Conservation (phyloP, 2,113 vertebrate genomes). For the Orthonyx spaldingii region DNA sequence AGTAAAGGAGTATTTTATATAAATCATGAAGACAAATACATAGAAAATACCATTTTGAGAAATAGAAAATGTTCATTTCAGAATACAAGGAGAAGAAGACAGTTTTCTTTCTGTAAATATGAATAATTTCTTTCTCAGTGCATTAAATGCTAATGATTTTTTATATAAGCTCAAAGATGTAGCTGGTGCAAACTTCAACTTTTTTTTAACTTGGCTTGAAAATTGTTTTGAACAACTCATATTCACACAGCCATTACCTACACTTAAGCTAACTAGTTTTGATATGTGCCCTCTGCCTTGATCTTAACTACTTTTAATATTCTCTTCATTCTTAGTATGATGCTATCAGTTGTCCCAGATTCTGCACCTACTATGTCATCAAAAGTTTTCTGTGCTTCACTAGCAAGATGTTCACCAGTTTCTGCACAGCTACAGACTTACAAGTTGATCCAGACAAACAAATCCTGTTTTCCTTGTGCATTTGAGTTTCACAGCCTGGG, state of each 20-base stretch:
- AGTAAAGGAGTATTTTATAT: background rate
- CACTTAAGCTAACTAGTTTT: background rate
- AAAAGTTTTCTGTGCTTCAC: background rate
- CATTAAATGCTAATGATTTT: background rate
- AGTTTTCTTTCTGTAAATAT: background rate
- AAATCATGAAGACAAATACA: background rate
- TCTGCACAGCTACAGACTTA: background rate
- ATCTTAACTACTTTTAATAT: conserved; percentile 47
- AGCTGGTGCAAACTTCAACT: background rate
- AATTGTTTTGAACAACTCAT: background rate
- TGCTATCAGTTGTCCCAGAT: conserved; percentile 45
- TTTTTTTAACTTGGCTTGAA: background rate
- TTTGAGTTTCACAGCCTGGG: background rate
- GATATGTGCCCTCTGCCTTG: conserved; percentile 14
- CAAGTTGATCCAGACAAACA: background rate
- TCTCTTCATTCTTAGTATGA: conserved; percentile 35
- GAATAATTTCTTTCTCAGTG: background rate
- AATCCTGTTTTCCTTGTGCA: background rate
- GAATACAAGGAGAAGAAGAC: background rate
- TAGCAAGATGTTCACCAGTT: background rate
- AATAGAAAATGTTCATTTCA: background rate
- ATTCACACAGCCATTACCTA: background rate
- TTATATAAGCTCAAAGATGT: background rate
- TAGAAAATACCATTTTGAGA: background rate
- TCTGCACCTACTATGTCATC: conserved; percentile 34